Conservation (phyloP, 2,888 invertebrate species). For the Amorpha juglandis region DNA sequence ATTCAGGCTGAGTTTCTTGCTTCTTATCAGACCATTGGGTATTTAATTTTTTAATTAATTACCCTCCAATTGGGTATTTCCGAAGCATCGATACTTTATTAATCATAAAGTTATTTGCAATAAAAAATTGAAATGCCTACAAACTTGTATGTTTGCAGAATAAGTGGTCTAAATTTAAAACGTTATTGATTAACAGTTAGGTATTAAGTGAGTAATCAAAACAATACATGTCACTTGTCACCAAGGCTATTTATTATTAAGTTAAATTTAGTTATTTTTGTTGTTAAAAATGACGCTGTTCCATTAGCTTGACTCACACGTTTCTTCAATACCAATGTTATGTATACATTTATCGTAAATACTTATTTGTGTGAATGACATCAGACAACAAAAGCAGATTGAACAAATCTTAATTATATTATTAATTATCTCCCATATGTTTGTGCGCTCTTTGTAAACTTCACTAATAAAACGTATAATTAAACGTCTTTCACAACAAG, state of each 20-base stretch:
- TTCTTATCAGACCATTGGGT: too few relatives aligned
- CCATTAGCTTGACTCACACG: not conserved
- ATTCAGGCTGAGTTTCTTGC: too few relatives aligned
- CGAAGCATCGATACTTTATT: too few relatives aligned
- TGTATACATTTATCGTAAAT: not conserved
- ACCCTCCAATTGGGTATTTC: too few relatives aligned
- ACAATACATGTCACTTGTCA: not conserved
- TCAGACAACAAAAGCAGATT: not conserved
- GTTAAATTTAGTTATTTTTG: not conserved
- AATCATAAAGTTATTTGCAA: too few relatives aligned
- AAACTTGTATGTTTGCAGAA: too few relatives aligned
- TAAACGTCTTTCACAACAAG: not conserved
- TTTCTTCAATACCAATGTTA: not conserved
- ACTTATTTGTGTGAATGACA: conserved; percentile 10
- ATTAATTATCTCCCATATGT: not conserved
- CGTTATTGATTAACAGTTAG: too few relatives aligned
- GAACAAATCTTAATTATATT: not conserved
- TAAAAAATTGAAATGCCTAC: too few relatives aligned
- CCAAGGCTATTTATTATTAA: not conserved
- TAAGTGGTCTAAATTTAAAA: too few relatives aligned
- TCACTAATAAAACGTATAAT: not conserved
- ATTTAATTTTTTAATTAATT: too few relatives aligned
- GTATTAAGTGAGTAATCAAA: not conserved
- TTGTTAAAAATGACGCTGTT: not conserved
- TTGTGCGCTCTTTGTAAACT: not conserved